phyloP scores from a whole-genome alignment of 2,113 vertebrate species.

The Tupaia chinensis region DNA sequence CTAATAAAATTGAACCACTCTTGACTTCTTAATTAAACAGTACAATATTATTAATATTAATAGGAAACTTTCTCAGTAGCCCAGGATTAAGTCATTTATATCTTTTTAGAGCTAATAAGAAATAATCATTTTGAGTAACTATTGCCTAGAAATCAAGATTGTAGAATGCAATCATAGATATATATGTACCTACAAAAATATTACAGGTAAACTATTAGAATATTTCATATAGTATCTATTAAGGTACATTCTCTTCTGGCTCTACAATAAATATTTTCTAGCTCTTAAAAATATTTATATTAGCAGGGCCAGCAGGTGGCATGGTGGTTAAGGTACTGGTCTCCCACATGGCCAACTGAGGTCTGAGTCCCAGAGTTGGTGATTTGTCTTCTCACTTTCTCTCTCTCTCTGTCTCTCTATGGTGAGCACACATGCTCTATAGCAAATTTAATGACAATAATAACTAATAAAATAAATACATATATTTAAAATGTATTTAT shows the following conservation, averaged over 20 bases:
- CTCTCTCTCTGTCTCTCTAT: no score
- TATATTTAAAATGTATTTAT: neutral
- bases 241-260: neutral
- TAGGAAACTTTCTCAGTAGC: neutral
- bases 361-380: no score
- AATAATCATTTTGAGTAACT: neutral
- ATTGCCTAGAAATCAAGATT: neutral
- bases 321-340: no score
- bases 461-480: no score
- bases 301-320: neutral
- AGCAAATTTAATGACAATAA: no score
- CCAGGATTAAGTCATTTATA: neutral
- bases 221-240: neutral
- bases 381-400: no score
- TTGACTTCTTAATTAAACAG: neutral
- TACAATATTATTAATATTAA: neutral
- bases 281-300: neutral
- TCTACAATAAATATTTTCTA: neutral
- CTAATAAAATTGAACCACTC: neutral
- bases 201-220: neutral
- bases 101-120: neutral
- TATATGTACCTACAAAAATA: neutral
- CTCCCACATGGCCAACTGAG: no score
- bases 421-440: no score
- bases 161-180: neutral